Evolutionary conservation across 2,113 vertebrate genomes (phyloP).

Genomic region (Lophochroa leadbeateri): DNA sequence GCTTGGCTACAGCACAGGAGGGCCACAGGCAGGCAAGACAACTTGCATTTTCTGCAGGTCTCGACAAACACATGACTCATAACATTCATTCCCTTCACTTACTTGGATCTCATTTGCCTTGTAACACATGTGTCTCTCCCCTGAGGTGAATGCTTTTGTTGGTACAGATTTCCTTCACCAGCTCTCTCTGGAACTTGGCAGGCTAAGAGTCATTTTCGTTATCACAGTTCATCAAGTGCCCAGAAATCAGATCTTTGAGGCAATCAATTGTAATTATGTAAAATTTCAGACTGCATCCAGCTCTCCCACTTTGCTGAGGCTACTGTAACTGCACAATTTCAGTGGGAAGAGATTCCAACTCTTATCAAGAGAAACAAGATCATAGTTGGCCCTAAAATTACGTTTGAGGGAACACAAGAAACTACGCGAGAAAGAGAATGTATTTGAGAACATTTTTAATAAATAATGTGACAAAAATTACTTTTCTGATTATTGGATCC

Average conservation of each 20-base stretch:
- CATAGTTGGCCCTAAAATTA: neutral
- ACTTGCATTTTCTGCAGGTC: neutral
- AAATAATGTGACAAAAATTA: slow-evolving; percentile 89
- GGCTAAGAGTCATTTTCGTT: neutral
- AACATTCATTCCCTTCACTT: neutral
- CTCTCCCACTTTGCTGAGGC: neutral
- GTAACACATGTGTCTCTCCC: neutral
- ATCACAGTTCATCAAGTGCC: slow-evolving; percentile 13
- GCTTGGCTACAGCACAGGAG: neutral
- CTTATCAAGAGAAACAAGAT: neutral
- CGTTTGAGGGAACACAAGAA: slow-evolving; percentile 40
- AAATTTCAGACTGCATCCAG: neutral
- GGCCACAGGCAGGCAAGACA: neutral
- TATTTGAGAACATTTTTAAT: slow-evolving; percentile 92
- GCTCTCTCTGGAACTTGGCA: slow-evolving; percentile 24
- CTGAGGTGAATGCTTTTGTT: neutral
- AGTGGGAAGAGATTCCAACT: neutral
- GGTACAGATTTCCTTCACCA: slow-evolving; percentile 25
- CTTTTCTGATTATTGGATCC: slow-evolving; percentile 86
- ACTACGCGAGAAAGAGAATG: slow-evolving; percentile 65
- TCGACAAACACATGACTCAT: neutral
- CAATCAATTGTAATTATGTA: slow-evolving; percentile 24
- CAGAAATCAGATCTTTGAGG: slow-evolving; percentile 39
- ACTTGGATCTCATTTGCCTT: neutral
- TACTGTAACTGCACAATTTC: neutral